A percentile compares a stretch with the other conserved stretches of the same genome.
These are phyloP conservation scores for Solea senegalensis DNA, from an alignment of 2,113 vertebrate genomes.

Conservation along the genomic window DNA sequence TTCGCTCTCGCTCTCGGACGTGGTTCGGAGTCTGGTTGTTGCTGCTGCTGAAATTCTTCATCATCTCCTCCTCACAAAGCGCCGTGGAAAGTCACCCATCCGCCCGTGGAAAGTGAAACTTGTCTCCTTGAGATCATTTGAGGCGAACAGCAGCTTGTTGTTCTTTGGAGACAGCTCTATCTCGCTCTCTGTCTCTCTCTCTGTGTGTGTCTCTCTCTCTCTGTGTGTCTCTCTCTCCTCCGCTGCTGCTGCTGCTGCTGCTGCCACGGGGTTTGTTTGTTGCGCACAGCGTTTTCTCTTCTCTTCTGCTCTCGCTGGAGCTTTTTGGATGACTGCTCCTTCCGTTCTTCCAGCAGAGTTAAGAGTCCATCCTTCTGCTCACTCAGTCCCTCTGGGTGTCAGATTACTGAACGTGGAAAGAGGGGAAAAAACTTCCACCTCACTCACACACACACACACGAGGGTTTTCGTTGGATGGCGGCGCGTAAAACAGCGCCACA, in stretches of 20 bases:
- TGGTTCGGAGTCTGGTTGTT: constrained; percentile 80
- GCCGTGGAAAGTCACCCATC: constrained; percentile 85
- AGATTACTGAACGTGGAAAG: constrained; percentile 79
- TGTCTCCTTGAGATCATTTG: constrained; percentile 71
- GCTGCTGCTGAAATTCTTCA: constrained; percentile 87
- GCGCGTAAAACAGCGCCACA: constrained; percentile 71
- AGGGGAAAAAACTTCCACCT: constrained; percentile 72
- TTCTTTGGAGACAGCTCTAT: constrained; percentile 46
- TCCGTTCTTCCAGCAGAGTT: constrained; percentile 68
- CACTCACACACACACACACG: not conserved
- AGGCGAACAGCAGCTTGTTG: constrained; percentile 20
- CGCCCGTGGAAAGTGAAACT: constrained; percentile 77
- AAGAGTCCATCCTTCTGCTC: constrained; percentile 78
- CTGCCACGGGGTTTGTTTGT: constrained; percentile 50
- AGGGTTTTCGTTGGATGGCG: not conserved
- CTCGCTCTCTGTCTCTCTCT: constrained; percentile 23
- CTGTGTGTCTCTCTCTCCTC: constrained; percentile 22
- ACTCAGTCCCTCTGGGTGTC: constrained; percentile 70
- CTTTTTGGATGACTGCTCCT: constrained; percentile 52
- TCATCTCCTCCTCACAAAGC: constrained; percentile 88
- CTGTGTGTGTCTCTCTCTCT: constrained; percentile 5
- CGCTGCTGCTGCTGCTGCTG: constrained; percentile 28
- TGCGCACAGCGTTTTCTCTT: constrained; percentile 36
- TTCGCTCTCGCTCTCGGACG: constrained; percentile 64
- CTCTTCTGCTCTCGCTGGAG: constrained; percentile 34